Conservation (phyloP, 2,797 vertebrate species). For the Rhodeus uyekii region DNA sequence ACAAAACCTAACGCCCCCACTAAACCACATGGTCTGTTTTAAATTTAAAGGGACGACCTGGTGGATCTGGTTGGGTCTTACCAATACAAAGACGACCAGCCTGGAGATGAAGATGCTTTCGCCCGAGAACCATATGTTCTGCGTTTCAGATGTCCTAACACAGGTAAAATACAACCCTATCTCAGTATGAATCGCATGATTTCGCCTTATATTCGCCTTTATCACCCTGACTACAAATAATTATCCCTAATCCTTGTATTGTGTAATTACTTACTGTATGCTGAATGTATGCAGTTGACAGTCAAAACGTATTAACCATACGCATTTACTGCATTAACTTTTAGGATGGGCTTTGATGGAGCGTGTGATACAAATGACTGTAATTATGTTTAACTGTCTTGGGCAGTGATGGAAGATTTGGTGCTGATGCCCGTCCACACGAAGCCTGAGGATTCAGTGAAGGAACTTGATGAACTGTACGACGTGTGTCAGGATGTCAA, state of each 20-base stretch:
- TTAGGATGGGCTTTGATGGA: not conserved
- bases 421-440: constrained; percentile 81
- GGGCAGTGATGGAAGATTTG: constrained; percentile 73
- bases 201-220: not conserved
- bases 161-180: constrained; percentile 62
- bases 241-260: not conserved
- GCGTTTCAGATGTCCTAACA: constrained; percentile 69
- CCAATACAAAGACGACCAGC: constrained; percentile 73
- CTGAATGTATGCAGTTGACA: not conserved
- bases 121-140: constrained; percentile 79
- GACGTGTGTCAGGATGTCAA: constrained; percentile 70
- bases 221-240: not conserved
- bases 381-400: not conserved
- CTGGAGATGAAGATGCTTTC: constrained; percentile 71
- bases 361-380: not conserved
- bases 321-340: not conserved
- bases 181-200: not conserved
- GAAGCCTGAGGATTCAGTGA: constrained; percentile 72
- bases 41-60: constrained; percentile 65
- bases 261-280: not conserved
- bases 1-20: too few species aligned
- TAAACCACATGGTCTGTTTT: not conserved
- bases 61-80: constrained; percentile 69
- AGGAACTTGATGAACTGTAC: constrained; percentile 77
- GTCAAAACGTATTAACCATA: too few species aligned